Evolutionary conservation across 2,797 vertebrate species (phyloP), one percentile per base, ranked within the genome.

Genomic region (Denticeps clupeoides): DNA sequence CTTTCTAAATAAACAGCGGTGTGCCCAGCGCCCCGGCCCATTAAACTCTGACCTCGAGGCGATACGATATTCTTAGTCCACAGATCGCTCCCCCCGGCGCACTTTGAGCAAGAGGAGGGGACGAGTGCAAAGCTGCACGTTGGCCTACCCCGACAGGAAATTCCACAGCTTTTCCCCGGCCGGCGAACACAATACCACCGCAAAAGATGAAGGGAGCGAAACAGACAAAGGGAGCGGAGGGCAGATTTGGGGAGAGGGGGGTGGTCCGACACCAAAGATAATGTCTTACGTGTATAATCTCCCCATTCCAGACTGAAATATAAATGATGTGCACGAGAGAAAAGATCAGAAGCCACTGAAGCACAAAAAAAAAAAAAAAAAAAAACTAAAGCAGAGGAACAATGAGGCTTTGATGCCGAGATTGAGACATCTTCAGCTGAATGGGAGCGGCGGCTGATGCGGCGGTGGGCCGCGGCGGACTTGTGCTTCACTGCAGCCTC

Each of bases 61-160:
- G 58, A 60, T 51, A 10, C n/a, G 49, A 58, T 75, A 75, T 80
- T 73, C 70, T 75, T 75, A 74, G 72, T 56, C 44, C 43, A 53
- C 22, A 49, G 52, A 56, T 61, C 18, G 33, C 23, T 37, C 3
- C 40, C 51, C 52, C 51, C 45, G 47, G 41, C 51, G 29, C 37
- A 58, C 67, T 70, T 64, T 68, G 67, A 70, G 63, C 55, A 15
- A 6, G 25, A 47, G 24, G 37, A 56, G 42, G 59, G 59, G 59
- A 48, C 33, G 49, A 55, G 68, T 74, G 78, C 64, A 21, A 71
- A 70, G 65, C 68, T 70, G 75, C 73, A 81, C 75, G 71, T 80
- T 75, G 18, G 69, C 65, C 19, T 25, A 60, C 53, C 50, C 59
- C 48, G 35, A 63, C 58, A 81, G 81, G 79, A 83, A 81, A 80